These are phyloP conservation scores for Mactra quadrangularis DNA, from an alignment of 1,140 invertebrate genomes.

Conservation along the genomic window DNA sequence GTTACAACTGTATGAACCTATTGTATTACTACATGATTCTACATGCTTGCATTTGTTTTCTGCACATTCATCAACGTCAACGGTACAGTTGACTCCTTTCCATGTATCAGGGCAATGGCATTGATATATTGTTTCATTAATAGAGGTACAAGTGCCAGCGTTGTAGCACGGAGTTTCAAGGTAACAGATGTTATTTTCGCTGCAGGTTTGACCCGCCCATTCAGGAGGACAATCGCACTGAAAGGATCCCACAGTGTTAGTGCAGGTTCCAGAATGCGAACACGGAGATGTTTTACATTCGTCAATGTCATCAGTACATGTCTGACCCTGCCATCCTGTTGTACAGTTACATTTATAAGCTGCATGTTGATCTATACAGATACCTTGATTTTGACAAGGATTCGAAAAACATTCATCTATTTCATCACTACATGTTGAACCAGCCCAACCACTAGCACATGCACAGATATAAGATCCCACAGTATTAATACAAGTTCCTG, in stretches of 20 bases:
- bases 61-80: conserved; percentile 10
- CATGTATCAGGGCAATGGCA: conserved; percentile 44
- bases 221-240: neutral
- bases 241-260: conserved; percentile 75
- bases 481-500: conserved; percentile 49
- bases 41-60: too few relatives aligned
- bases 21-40: neutral
- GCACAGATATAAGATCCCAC: conserved; percentile 15
- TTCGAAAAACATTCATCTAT: conserved; percentile 74
- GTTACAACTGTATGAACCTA: neutral
- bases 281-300: conserved; percentile 80
- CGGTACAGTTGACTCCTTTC: conserved; percentile 25
- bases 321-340: conserved; percentile 30
- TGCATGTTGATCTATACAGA: conserved; percentile 28
- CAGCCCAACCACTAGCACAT: neutral
- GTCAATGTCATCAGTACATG: conserved; percentile 60
- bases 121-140: too few relatives aligned
- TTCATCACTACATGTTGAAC: conserved; percentile 19
- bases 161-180: neutral
- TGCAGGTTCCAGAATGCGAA: conserved; percentile 77
- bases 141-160: too few relatives aligned
- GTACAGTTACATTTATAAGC: conserved; percentile 42
- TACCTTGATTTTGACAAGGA: conserved; percentile 90
- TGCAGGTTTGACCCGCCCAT: neutral
- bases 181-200: neutral